Base-by-base conservation (phyloP, 2,888 invertebrate species). In the Agriopis aurantiaria region DNA sequence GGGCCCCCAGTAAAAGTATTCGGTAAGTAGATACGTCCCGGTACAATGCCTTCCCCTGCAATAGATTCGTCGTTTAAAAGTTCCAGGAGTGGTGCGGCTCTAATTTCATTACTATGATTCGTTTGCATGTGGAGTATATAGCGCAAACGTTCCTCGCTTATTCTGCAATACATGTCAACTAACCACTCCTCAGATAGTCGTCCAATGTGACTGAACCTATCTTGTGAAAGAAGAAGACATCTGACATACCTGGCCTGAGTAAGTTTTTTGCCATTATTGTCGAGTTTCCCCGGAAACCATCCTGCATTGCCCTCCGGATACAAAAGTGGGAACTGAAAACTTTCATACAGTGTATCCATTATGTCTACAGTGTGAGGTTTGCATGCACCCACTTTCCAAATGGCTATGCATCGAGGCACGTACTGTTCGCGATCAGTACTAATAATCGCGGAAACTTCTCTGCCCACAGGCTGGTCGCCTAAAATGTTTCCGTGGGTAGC, bases 1-100 rank as follows among this genome's bases (percentile, higher is more conserved):
- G 66, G 66, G 9, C 66, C 55, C 4, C 66, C 66, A 23, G 66
- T 66, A 41, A 66, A 66, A 66, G 55, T 55, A 12, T 46, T 60
- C 40, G 60, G 60, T 40, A 60, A 49, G 52, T 52, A 52, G 10
- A 52, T 52, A 52, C 52, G 52, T 10, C 23, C 52, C 52, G 52
- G 52, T 52, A 52, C 52, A 52, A 52, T 10, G 23, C 52, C 52
- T 10, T 52, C 23, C 4, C 3, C 52, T 3, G 23, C 23, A 1
- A 52, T 52, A 23, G 52, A 23, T 23, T 23, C 17, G 2, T 23
- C 17, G 17, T 23, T 23, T 23, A 23, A 23, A 23, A 23, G 17
- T 23, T 23, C 17, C 17, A 23, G 17, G 17, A 23, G 17, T 23
- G 17, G 17, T 23, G 17, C 17, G 17, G 17, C 23, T 52, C 52